Conservation (phyloP, 2,888 invertebrate species). For the Cheilosia soror region DNA sequence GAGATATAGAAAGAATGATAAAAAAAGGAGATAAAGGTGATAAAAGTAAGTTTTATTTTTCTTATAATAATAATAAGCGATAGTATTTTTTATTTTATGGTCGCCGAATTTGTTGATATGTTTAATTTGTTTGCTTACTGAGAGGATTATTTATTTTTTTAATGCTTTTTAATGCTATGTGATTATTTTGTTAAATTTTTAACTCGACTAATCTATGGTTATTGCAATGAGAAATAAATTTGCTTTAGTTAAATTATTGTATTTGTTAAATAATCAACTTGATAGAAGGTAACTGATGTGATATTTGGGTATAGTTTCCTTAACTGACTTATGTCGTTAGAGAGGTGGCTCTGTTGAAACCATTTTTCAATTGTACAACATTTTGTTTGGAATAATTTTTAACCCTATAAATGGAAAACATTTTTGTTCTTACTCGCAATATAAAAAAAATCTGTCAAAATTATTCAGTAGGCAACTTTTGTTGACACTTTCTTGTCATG, state of each 20-base stretch:
- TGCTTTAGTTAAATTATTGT: neutral
- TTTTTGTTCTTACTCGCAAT: no score
- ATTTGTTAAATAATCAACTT: conserved; percentile 36
- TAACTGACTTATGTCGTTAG: no score
- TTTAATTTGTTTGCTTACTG: conserved; percentile 25
- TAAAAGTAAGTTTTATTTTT: conserved; percentile 33
- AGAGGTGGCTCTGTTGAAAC: no score
- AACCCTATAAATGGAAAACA: no score
- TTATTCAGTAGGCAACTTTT: no score
- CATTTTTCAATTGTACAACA: no score
- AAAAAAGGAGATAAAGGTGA: conserved; percentile 44
- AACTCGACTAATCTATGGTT: conserved; percentile 18
- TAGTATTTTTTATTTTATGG: conserved; percentile 29
- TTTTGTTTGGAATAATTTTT: no score
- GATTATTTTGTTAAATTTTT: neutral
- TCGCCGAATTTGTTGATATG: conserved; percentile 50
- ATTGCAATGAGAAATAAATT: conserved; percentile 9
- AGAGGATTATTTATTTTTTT: conserved; percentile 13
- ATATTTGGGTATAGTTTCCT: no score
- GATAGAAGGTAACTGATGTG: neutral
- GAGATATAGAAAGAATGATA: conserved; percentile 37
- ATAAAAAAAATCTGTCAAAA: no score
- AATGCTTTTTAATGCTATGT: conserved; percentile 11
- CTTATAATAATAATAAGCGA: conserved; percentile 50
- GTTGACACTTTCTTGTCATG: no score